Base-by-base conservation (phyloP, 2,888 invertebrate genomes). In the Callyntrura sp. region DNA sequence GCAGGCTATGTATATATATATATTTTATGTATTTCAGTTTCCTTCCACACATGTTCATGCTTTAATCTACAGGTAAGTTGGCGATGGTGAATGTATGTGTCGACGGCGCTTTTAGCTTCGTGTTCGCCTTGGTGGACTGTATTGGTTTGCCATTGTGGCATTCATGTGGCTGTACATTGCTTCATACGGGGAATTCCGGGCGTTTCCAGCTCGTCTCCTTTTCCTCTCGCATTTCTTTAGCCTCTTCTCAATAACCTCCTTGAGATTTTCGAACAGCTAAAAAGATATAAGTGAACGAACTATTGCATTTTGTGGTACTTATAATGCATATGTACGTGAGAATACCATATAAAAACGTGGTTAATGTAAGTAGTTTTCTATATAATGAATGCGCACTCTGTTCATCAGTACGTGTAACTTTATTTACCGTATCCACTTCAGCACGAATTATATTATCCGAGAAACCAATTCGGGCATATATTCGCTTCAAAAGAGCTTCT, bases 191-290 rank as follows among this genome's bases (percentile, higher is more conserved):
- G n/a, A 76, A 8, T 11, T 51, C 14, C 76, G 8, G 1, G 83
- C 48, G 73, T 90, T 89, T 6, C 81, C 87, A 11, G 87, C 87
- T 48, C 84, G 73, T 43, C 90, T 73, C 45, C 88, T 43, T 45
- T 73, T 88, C 93, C 94, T 93, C 91, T 91, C 92, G 91, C 92
- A 93, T 84, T 93, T 91, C 92, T 88, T 68, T 57, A 88, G 35
- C 20, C 82, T 85, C 60, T 88, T 88, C 23, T 91, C 76, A 17
- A 91, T 85, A 0, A 88, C 88, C 20, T 88, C 85, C 20, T 82
- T 88, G 12, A 90, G 70, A 28, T 88, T 88, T 12, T 90, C 90
- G 51, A 88, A 90, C 25, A 90, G 17, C 90, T 90, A n/a, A 35
- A 25, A 28, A 6, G 14, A 65, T 25, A 28, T 23, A 79, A 85